A percentile compares a stretch with the other conserved stretches of the same genome.
Conservation (phyloP, 2,113 vertebrate genomes). For the Phalacrocorax brasilianus region DNA sequence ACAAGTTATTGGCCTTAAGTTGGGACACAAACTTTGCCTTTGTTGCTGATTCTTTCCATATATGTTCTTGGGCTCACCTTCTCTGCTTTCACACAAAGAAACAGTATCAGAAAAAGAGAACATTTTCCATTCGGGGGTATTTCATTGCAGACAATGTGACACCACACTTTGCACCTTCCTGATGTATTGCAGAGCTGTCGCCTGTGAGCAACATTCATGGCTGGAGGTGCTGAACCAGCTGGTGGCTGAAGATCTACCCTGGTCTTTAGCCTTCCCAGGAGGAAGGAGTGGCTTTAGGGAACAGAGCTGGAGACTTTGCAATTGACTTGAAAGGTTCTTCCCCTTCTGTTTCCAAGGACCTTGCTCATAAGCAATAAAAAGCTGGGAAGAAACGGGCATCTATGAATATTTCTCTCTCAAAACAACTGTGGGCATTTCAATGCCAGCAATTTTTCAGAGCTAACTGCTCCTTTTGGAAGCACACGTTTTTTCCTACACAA, state of each 20-base stretch:
- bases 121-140: neutral
- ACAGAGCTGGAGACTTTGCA: neutral
- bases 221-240: neutral
- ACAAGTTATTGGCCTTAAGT: neutral
- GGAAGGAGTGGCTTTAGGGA: neutral
- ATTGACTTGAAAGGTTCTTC: neutral
- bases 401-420: neutral
- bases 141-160: neutral
- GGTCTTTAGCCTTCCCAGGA: neutral
- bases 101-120: neutral
- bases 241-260: neutral
- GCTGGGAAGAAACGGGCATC: neutral
- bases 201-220: fast-evolving
- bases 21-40: neutral
- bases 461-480: neutral
- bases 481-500: neutral
- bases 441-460: neutral
- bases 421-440: neutral
- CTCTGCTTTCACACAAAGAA: neutral
- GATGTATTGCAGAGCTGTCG: neutral
- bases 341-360: neutral
- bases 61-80: neutral
- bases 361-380: neutral
- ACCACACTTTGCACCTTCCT: neutral
- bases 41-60: neutral